phyloP scores from a whole-genome alignment of 2,113 vertebrate genomes.

The Hippocampus comes region DNA sequence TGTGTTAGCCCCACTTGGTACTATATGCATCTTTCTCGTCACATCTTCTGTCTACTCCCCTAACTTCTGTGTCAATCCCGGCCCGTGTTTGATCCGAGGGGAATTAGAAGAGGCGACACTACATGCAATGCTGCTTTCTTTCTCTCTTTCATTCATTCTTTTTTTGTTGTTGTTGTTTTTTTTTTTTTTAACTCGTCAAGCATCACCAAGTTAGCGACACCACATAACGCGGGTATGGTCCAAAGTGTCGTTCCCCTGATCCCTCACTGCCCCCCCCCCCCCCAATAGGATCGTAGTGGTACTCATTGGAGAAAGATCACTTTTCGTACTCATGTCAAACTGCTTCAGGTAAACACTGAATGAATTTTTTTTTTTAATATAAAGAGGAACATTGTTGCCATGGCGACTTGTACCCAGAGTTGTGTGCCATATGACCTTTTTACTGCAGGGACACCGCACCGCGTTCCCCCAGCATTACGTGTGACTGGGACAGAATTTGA shows the following conservation, averaged over 20 bases:
- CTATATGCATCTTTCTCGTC: constrained; percentile 28
- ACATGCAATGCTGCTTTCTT: constrained; percentile 65
- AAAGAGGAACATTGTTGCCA: constrained; percentile 38
- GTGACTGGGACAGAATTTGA: constrained; percentile 32
- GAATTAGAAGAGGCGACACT: constrained; percentile 29
- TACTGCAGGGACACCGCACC: constrained; percentile 36
- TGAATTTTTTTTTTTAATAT: constrained; percentile 49
- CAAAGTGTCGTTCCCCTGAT: constrained; percentile 23
- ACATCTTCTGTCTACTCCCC: constrained; percentile 37
- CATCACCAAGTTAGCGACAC: constrained; percentile 36
- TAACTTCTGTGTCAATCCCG: constrained; percentile 41
- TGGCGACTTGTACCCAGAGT: constrained; percentile 42
- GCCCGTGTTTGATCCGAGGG: constrained; percentile 30
- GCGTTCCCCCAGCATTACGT: constrained; percentile 30
- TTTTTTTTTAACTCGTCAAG: not conserved
- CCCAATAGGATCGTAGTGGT: constrained; percentile 16
- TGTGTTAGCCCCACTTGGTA: constrained; percentile 40
- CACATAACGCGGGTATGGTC: constrained; percentile 24
- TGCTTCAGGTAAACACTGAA: constrained; percentile 71
- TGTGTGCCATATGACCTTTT: constrained; percentile 55
- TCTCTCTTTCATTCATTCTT: not conserved
- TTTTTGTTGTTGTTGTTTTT: not conserved
- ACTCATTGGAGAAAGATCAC: constrained; percentile 18
- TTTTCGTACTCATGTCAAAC: constrained; percentile 59
- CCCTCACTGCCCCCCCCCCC: not conserved